Evolutionary conservation across 2,888 invertebrate species (phyloP).

Genomic region (Petrolisthes cinctipes): DNA sequence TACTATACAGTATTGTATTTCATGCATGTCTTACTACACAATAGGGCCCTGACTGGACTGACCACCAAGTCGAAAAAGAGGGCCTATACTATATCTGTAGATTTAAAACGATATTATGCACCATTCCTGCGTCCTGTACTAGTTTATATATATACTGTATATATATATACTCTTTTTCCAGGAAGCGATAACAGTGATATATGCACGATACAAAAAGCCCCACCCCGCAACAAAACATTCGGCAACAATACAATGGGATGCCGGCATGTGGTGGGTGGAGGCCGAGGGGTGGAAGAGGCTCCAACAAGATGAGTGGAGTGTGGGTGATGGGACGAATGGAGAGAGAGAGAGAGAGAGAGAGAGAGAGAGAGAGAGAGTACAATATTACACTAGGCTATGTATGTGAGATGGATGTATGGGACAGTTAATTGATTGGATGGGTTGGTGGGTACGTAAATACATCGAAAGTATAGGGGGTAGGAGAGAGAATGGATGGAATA

Average conservation of each 20-base stretch:
- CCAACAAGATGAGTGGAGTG: not conserved
- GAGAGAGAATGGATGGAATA: too few species aligned
- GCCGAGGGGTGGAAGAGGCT: not conserved
- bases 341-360: slow-evolving; percentile 9
- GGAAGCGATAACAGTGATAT: not conserved
- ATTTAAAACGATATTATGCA: not conserved
- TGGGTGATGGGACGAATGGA: not conserved
- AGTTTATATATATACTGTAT: not conserved
- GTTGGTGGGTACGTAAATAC: not conserved
- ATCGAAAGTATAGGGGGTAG: not conserved
- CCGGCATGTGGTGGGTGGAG: not conserved
- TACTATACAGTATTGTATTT: too few species aligned
- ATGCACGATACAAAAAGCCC: too few species aligned
- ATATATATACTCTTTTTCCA: not conserved
- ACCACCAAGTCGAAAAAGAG: too few species aligned
- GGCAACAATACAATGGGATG: slow-evolving; percentile 3
- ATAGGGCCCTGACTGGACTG: too few species aligned
- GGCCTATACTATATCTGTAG: too few species aligned
- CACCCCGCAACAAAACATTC: slow-evolving; percentile 10
- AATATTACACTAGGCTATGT: not conserved
- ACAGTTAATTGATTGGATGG: not conserved
- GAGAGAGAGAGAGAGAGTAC: not conserved
- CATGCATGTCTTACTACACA: too few species aligned
- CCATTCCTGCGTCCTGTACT: too few species aligned
- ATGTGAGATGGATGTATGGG: not conserved